These are phyloP conservation scores for Psococerastis gibbosa DNA, from an alignment of 2,888 invertebrate genomes.

Conservation along the genomic window DNA sequence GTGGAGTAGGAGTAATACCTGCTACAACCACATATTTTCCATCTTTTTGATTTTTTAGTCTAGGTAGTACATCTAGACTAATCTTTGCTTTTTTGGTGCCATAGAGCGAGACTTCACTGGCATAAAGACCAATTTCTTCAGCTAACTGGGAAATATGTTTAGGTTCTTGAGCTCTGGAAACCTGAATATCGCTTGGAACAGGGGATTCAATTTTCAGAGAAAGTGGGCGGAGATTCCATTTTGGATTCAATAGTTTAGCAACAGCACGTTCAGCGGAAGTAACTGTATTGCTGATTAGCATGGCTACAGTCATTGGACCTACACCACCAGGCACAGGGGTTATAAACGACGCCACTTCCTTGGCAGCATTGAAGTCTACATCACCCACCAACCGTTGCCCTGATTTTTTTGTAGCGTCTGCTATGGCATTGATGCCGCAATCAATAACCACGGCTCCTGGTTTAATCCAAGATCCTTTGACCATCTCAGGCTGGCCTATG, in stretches of 20 bases:
- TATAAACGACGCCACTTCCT: slow-evolving; percentile 62
- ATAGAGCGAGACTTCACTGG: slow-evolving; percentile 70
- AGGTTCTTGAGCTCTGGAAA: slow-evolving; percentile 73
- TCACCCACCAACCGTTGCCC: slow-evolving; percentile 87
- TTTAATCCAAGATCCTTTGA: slow-evolving; percentile 92
- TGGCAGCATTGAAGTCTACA: slow-evolving; percentile 70
- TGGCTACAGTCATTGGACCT: slow-evolving; percentile 98
- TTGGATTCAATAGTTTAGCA: slow-evolving; percentile 32
- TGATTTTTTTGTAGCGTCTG: slow-evolving; percentile 55
- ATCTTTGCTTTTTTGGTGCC: slow-evolving; percentile 93
- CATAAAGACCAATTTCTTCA: slow-evolving; percentile 62
- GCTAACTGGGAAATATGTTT: slow-evolving; percentile 64
- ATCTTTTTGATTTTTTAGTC: slow-evolving; percentile 43
- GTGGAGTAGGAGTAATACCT: slow-evolving; percentile 93
- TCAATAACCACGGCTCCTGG: slow-evolving; percentile 96
- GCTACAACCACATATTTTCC: slow-evolving; percentile 93
- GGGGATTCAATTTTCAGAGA: slow-evolving; percentile 43
- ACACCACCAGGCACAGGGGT: slow-evolving; percentile 96
- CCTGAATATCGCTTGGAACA: slow-evolving; percentile 84
- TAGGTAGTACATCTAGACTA: slow-evolving; percentile 54
- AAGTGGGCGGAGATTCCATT: slow-evolving; percentile 54
- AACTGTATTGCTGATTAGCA: slow-evolving; percentile 91
- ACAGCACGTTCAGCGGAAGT: slow-evolving; percentile 52
- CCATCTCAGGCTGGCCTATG: slow-evolving; percentile 75
- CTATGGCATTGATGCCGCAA: slow-evolving; percentile 88